phyloP scores from a whole-genome alignment of 1,140 invertebrate species.

The Plutomurus gul region DNA sequence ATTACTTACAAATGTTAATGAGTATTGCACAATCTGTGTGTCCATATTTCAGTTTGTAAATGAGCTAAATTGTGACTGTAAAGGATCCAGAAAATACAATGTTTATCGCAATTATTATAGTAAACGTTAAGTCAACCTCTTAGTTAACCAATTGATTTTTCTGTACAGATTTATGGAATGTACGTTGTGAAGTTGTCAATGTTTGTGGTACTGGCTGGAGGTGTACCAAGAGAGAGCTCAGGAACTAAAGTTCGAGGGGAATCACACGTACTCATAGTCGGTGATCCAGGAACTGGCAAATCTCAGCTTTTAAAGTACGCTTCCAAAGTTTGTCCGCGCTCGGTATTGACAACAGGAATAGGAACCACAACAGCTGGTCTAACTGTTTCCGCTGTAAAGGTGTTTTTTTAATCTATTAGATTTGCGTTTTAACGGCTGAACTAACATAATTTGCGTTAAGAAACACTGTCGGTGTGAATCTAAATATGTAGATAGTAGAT shows the following conservation, averaged over 20 bases:
- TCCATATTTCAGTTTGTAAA: not conserved
- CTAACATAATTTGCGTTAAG: not conserved
- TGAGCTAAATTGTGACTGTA: not conserved
- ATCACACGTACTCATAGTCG: conserved; percentile 83
- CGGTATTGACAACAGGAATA: conserved; percentile 81
- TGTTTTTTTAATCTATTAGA: conserved; percentile 54
- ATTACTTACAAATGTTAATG: too few species aligned
- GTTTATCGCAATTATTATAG: not conserved
- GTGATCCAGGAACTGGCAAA: conserved; percentile 86
- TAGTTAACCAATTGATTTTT: conserved; percentile 33
- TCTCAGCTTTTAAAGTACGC: conserved; percentile 83
- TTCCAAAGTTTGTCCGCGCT: conserved; percentile 72
- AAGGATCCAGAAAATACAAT: too few species aligned
- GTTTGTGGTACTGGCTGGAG: conserved; percentile 72
- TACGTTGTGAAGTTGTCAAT: conserved; percentile 85
- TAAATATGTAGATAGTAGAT: not conserved
- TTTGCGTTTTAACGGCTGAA: too few species aligned
- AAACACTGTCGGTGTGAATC: too few species aligned
- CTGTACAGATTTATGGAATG: conserved; percentile 78
- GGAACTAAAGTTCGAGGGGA: conserved; percentile 71
- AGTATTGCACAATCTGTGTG: too few species aligned
- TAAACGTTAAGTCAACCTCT: conserved; percentile 32
- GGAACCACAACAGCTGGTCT: conserved; percentile 86
- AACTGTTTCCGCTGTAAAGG: conserved; percentile 82
- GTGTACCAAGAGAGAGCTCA: conserved; percentile 65